A percentile compares a stretch with the other conserved stretches of the same genome.
Conservation (phyloP, 2,113 vertebrate genomes). For the Sclerurus mexicanus region DNA sequence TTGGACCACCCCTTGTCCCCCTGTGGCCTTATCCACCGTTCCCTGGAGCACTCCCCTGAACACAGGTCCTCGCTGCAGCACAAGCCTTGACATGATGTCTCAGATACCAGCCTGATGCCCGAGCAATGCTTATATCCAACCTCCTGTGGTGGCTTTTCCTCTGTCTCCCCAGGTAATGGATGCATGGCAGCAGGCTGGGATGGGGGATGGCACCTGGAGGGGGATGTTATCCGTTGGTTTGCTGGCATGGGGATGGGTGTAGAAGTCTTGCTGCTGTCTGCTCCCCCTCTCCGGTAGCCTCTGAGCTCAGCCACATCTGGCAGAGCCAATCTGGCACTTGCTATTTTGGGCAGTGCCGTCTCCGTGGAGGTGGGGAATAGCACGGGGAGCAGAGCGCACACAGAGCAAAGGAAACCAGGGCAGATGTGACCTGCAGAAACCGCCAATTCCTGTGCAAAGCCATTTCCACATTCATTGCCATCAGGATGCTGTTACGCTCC, state of each 20-base stretch:
- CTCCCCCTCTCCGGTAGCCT: background rate
- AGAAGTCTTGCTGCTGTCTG: background rate
- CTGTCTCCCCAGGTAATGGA: background rate
- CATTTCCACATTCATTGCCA: background rate
- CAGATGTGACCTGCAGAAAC: background rate
- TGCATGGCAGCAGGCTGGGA: accelerated
- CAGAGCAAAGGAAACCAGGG: background rate
- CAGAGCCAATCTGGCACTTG: background rate
- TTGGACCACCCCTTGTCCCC: accelerated
- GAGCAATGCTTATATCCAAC: background rate
- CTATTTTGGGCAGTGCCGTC: background rate
- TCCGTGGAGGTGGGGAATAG: background rate
- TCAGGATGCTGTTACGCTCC: accelerated
- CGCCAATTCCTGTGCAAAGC: background rate
- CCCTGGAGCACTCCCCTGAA: accelerated
- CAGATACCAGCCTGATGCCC: accelerated
- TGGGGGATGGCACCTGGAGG: background rate
- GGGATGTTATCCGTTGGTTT: background rate
- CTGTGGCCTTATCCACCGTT: accelerated
- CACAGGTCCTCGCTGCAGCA: background rate
- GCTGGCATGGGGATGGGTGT: too few species aligned
- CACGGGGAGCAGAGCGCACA: background rate
- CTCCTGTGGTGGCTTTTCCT: background rate
- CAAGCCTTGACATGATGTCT: accelerated
- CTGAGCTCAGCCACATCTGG: background rate